Evolutionary conservation across 2,113 vertebrate genomes (phyloP).

Genomic region (Hippocampus mohnikei): DNA sequence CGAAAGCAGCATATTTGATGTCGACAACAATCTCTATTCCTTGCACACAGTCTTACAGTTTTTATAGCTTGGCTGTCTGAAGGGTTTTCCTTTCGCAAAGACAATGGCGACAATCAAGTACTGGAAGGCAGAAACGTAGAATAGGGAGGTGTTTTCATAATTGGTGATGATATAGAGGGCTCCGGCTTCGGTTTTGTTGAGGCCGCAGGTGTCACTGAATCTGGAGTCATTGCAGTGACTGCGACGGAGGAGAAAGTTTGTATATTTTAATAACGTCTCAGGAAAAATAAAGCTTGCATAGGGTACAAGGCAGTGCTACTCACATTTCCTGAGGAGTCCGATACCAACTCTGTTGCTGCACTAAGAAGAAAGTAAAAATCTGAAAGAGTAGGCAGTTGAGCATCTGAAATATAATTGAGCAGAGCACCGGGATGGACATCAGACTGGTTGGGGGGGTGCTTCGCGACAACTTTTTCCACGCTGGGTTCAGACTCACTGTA

Average conservation of each 20-base stretch:
- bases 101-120: constrained; percentile 91
- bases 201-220: constrained; percentile 32
- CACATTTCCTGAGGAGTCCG: constrained; percentile 79
- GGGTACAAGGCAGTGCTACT: constrained; percentile 58
- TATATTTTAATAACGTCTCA: background rate
- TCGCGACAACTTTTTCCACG: constrained; percentile 89
- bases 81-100: constrained; percentile 97
- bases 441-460: constrained; percentile 88
- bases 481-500: constrained; percentile 94
- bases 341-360: constrained; percentile 86
- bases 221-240: constrained; percentile 77
- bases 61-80: constrained; percentile 92
- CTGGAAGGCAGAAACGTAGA: constrained; percentile 95
- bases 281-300: background rate
- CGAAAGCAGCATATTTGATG: background rate
- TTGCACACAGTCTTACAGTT: constrained; percentile 78
- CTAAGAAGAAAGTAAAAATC: constrained; percentile 80
- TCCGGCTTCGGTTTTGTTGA: constrained; percentile 67
- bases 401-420: constrained; percentile 90
- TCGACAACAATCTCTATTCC: background rate
- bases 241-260: constrained; percentile 13
- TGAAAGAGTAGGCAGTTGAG: constrained; percentile 89
- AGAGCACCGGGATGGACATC: constrained; percentile 86
- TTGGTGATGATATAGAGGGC: constrained; percentile 82
- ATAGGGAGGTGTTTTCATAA: constrained; percentile 95